Conservation (phyloP, 53 echinoderm and acorn worm species). For the Apostichopus leukothele region DNA sequence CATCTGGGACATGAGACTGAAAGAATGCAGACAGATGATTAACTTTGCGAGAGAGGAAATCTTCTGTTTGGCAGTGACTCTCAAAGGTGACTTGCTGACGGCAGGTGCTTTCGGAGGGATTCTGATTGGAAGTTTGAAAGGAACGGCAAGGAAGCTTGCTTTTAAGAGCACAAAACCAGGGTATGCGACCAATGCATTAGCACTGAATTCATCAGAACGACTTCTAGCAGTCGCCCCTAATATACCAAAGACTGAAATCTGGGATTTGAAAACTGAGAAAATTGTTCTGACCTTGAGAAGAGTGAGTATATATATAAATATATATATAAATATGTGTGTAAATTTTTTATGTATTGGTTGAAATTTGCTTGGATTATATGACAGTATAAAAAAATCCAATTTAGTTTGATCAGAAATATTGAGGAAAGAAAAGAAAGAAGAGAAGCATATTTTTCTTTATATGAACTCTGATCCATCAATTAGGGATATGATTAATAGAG, state of each 20-base stretch:
- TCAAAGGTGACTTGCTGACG: background rate
- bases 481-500: too few relatives aligned
- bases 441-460: too few relatives aligned
- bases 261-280: slow-evolving; percentile 12
- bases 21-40: background rate
- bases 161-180: background rate
- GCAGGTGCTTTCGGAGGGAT: background rate
- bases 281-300: slow-evolving; percentile 23
- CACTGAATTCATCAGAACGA: background rate
- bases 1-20: slow-evolving; percentile 11
- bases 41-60: background rate
- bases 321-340: too few relatives aligned
- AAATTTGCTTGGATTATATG: too few relatives aligned
- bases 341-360: too few relatives aligned
- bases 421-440: too few relatives aligned
- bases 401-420: too few relatives aligned
- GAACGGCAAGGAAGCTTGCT: background rate
- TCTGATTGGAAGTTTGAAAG: background rate
- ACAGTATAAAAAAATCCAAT: too few relatives aligned
- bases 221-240: slow-evolving; percentile 14
- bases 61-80: background rate
- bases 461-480: too few relatives aligned
- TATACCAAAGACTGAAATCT: background rate
- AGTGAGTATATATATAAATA: background rate
- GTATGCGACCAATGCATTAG: background rate